phyloP scores from a whole-genome alignment of 2,797 vertebrate species.

The Peromyscus eremicus region DNA sequence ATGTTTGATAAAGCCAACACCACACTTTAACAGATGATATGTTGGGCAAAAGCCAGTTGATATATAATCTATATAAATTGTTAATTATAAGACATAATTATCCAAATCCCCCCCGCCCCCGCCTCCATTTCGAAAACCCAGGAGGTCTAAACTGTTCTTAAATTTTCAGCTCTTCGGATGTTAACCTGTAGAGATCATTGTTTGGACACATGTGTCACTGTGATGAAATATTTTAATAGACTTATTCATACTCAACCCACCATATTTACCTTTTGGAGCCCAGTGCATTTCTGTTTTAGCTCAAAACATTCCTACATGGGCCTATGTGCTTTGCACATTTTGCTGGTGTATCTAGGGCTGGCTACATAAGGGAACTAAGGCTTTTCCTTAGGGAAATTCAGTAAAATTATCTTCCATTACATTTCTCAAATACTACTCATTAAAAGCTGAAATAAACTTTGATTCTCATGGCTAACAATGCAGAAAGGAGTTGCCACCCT shows the following conservation, averaged over 20 bases:
- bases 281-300: conserved; percentile 74
- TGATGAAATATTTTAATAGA: conserved; percentile 6
- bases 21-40: background rate
- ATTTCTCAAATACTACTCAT: conserved; percentile 84
- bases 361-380: conserved; percentile 72
- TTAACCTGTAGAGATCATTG: background rate
- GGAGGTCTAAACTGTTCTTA: background rate
- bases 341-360: conserved; percentile 76
- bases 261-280: conserved; percentile 57
- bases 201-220: background rate
- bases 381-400: conserved; percentile 81
- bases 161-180: background rate
- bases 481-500: conserved; percentile 77
- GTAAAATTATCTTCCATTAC: conserved; percentile 86
- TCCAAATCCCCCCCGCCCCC: background rate
- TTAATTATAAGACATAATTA: background rate
- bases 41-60: background rate
- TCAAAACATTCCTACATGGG: conserved; percentile 57
- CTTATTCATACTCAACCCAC: background rate
- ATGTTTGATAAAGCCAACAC: background rate
- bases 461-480: conserved; percentile 82
- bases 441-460: conserved; percentile 85
- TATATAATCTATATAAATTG: background rate
- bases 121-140: background rate
- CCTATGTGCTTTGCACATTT: conserved; percentile 77